Conservation (phyloP, 2,797 vertebrate species). For the Thripadectes ignobilis region DNA sequence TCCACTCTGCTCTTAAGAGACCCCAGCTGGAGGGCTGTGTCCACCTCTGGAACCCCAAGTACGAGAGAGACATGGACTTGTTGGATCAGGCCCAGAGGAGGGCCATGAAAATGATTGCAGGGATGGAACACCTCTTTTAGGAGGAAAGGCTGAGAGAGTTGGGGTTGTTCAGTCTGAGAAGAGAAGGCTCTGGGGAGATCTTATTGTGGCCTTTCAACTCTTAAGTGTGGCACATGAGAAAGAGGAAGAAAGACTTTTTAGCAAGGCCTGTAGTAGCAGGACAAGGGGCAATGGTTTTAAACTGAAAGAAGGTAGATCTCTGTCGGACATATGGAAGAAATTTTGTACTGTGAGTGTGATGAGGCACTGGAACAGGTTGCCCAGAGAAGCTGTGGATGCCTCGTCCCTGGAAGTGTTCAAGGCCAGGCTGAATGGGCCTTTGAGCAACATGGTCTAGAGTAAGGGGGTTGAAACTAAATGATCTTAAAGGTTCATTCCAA, state of each 20-base stretch:
- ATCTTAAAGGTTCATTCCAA: background rate
- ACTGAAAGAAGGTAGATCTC: background rate
- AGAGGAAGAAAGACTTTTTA: background rate
- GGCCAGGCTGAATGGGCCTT: background rate
- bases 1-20: background rate
- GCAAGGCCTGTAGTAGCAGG: background rate
- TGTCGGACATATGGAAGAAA: background rate
- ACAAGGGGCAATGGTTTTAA: background rate
- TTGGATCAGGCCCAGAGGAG: background rate
- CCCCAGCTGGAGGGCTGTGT: background rate
- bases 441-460: background rate
- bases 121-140: background rate
- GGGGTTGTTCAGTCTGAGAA: background rate
- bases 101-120: background rate
- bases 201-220: background rate
- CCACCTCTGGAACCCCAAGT: background rate
- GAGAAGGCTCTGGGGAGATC: background rate
- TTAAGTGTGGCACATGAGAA: background rate
- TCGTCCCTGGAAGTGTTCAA: background rate
- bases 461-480: background rate
- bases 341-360: background rate
- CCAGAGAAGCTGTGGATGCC: background rate
- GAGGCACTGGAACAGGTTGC: background rate
- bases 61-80: background rate
- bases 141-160: background rate